Conservation (phyloP, 2,797 vertebrate species). For the Hypotaenidia okinawae region DNA sequence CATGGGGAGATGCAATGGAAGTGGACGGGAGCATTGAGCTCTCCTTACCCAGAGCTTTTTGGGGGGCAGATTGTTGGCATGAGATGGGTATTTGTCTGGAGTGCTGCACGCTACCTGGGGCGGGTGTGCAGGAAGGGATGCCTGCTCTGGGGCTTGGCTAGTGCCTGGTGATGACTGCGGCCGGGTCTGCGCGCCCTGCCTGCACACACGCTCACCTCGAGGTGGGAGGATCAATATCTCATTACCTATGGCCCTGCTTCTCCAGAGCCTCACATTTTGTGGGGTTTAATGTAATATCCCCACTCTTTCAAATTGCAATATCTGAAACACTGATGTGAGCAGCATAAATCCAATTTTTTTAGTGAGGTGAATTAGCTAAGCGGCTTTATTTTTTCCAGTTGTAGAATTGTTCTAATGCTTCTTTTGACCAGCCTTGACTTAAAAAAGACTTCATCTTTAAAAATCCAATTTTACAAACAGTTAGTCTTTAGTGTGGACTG, state of each 20-base stretch:
- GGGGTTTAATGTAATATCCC: conserved; percentile 11
- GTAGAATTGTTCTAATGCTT: conserved; percentile 7
- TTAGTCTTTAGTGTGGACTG: conserved; percentile 75
- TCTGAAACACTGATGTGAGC: conserved; percentile 24
- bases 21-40: background rate
- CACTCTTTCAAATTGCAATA: background rate
- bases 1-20: accelerated
- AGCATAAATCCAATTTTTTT: conserved; percentile 19
- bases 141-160: background rate
- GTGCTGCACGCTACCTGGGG: accelerated
- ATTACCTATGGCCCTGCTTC: background rate
- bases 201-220: background rate
- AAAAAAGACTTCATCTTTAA: conserved; percentile 64
- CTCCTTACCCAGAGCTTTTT: background rate
- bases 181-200: background rate
- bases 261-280: background rate
- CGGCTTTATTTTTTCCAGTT: conserved; percentile 14
- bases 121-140: background rate
- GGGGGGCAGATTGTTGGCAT: too few relatives aligned
- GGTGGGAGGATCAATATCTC: conserved; percentile 16
- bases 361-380: conserved; percentile 20
- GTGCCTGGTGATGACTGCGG: background rate
- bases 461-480: conserved; percentile 79
- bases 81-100: background rate
- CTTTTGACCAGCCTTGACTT: conserved; percentile 27